Evolutionary conservation across 2,888 invertebrate genomes (phyloP).

Genomic region (Amiota communis): DNA sequence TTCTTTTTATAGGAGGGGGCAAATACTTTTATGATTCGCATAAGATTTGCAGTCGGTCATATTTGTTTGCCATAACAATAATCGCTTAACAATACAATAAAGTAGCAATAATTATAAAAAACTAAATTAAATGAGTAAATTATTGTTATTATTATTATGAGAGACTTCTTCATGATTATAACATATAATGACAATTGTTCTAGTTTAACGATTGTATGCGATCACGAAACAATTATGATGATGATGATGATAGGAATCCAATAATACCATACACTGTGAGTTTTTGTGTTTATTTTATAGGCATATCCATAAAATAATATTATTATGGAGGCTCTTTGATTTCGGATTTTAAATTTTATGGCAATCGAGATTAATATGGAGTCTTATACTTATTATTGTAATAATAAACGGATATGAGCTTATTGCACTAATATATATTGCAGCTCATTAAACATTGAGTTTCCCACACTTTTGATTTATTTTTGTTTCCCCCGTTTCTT

Average conservation of each 20-base stretch:
- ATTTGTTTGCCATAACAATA: slow-evolving; percentile 45
- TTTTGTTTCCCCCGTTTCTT: background rate
- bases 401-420: background rate
- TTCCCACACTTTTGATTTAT: background rate
- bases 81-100: slow-evolving; percentile 72
- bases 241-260: slow-evolving; percentile 12
- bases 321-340: no score
- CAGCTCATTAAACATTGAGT: background rate
- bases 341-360: no score
- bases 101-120: slow-evolving; percentile 71
- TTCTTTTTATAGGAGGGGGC: slow-evolving; percentile 52
- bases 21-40: slow-evolving; percentile 34
- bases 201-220: no score
- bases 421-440: slow-evolving; percentile 1
- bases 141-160: slow-evolving; percentile 55
- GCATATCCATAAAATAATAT: no score
- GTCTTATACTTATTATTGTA: no score
- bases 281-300: background rate
- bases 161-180: slow-evolving; percentile 31
- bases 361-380: no score
- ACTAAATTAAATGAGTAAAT: slow-evolving; percentile 59
- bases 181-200: background rate
- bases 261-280: slow-evolving; percentile 19
- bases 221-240: background rate
- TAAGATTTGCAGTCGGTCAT: slow-evolving; percentile 57